Evolutionary conservation across 2,888 invertebrate species (phyloP).

Genomic region (Parascotia fuliginaria): DNA sequence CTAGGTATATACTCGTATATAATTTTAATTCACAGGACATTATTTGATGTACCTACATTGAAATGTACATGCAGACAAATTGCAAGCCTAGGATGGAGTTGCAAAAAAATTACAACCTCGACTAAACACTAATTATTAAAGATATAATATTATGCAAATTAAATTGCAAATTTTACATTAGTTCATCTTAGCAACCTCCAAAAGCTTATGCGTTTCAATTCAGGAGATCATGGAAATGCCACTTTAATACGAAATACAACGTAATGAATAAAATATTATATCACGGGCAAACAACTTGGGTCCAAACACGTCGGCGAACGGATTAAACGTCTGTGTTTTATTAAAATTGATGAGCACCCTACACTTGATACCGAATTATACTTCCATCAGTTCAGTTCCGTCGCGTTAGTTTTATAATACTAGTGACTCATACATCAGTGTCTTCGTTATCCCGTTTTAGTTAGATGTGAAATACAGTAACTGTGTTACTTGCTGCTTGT

Average conservation of each 20-base stretch:
- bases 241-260: constrained; percentile 13
- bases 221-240: not conserved
- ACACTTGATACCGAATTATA: constrained; percentile 43
- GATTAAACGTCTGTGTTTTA: constrained; percentile 43
- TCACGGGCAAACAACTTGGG: constrained; percentile 22
- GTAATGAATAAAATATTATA: constrained; percentile 31
- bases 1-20: too few species aligned
- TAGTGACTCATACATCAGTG: constrained; percentile 19
- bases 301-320: constrained; percentile 21
- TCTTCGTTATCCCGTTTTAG: constrained; percentile 13
- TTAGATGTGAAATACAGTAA: constrained; percentile 11
- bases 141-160: too few species aligned
- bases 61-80: too few species aligned
- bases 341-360: constrained; percentile 53
- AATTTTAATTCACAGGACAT: too few species aligned
- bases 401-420: constrained; percentile 23
- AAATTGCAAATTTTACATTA: not conserved
- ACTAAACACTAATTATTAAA: too few species aligned
- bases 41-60: too few species aligned
- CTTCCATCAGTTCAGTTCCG: constrained; percentile 35
- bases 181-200: not conserved
- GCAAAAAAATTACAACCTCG: too few species aligned
- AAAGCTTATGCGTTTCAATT: not conserved
- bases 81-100: too few species aligned
- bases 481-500: not conserved